Evolutionary conservation across 2,113 vertebrate genomes (phyloP).

Genomic region (Myotis davidii): DNA sequence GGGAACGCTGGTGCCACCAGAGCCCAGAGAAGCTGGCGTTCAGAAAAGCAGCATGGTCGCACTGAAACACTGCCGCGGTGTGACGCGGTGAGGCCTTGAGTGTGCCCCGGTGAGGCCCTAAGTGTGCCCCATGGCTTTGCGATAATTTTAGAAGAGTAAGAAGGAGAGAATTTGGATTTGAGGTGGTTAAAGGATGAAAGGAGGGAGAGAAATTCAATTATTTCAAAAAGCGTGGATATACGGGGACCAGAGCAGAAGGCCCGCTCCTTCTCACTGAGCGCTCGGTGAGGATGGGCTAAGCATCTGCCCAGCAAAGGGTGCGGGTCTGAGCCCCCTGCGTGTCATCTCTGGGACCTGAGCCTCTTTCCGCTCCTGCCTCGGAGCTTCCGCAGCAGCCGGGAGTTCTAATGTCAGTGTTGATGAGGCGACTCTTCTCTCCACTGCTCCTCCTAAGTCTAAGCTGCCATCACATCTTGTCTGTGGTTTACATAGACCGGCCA

Average conservation of each 20-base stretch:
- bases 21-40: neutral
- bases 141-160: neutral
- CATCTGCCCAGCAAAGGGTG: neutral
- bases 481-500: neutral
- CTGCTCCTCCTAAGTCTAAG: neutral
- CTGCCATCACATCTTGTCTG: neutral
- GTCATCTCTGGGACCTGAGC: neutral
- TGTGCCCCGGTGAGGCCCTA: neutral
- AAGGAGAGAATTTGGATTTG: neutral
- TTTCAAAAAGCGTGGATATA: neutral
- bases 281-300: neutral
- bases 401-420: rapidly evolving
- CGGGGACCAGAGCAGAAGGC: neutral
- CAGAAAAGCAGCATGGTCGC: neutral
- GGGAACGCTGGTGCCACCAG: neutral
- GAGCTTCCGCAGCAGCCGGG: neutral
- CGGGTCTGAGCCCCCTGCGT: neutral
- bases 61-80: no score
- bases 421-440: neutral
- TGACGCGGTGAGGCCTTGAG: no score
- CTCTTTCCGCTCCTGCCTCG: neutral
- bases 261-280: neutral
- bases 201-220: neutral
- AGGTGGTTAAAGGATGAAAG: neutral
- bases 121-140: neutral